A percentile compares a stretch with the other conserved stretches of the same genome.
These are phyloP conservation scores for Gibbula magus DNA, from an alignment of 2,888 invertebrate species.

Conservation along the genomic window DNA sequence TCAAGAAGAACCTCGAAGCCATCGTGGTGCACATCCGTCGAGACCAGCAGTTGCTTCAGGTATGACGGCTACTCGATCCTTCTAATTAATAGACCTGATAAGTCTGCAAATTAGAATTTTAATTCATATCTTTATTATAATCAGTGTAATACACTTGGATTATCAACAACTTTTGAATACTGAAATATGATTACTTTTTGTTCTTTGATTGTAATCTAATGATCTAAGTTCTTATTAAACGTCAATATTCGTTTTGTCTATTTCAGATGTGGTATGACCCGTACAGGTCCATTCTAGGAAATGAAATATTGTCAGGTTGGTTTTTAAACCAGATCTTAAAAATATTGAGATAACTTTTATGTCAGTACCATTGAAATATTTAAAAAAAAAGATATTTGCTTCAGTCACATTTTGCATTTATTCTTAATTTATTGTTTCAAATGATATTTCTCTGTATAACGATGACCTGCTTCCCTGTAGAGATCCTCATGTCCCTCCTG, in stretches of 20 bases:
- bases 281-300: slow-evolving; percentile 78
- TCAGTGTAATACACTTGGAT: not conserved
- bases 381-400: no score
- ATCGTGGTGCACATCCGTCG: slow-evolving; percentile 51
- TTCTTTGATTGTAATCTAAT: slow-evolving; percentile 75
- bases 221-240: no score
- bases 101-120: not conserved
- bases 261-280: slow-evolving; percentile 77
- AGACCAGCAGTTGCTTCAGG: slow-evolving; percentile 49
- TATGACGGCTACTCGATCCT: slow-evolving; percentile 27
- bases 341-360: not conserved
- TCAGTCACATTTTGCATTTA: no score
- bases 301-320: slow-evolving; percentile 79
- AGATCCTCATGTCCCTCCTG: slow-evolving; percentile 71
- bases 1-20: slow-evolving; percentile 55
- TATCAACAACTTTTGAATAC: not conserved
- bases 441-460: not conserved
- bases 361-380: not conserved
- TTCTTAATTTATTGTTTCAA: no score
- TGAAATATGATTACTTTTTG: not conserved
- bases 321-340: not conserved
- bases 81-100: not conserved
- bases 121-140: not conserved
- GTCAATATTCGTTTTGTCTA: no score
- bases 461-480: slow-evolving; percentile 50